Evolutionary conservation across 2,888 invertebrate species (phyloP), one percentile per base, ranked within the genome.

Genomic region (Andrena fulva): DNA sequence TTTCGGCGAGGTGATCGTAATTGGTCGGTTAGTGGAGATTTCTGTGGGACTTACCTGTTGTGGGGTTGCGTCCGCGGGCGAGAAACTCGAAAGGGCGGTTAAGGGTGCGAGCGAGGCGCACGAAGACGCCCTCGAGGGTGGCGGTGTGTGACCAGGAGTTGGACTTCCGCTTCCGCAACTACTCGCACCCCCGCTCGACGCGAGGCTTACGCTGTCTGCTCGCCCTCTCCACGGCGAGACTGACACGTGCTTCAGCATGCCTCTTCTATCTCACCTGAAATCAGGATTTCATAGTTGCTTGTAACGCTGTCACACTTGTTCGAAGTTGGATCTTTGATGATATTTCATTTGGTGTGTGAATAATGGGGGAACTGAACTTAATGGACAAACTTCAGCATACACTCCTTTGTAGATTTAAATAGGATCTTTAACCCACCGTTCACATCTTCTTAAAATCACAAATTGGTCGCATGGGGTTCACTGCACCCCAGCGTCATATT

Each of bases 171-270:
- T 96, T 94, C 97, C 96, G 95, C 96, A 96, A 89, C 94, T 94
- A 89, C 94, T 94, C 31, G 92, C 90, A 73, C 93, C 93, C 60
- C 91, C 92, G 88, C 93, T 97, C 68, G 97, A 97, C 89, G 97
- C 96, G 86, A 98, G 95, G 91, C 97, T 97, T 89, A 97, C 96
- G 88, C 97, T 97, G 95, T 98, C 98, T 86, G 97, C 96, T 94
- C 98, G 96, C 92, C 96, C 96, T 94, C 97, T 96, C 95, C 97
- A 96, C 88, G 98, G 98, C 89, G 97, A 97, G 94, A 97, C 96
- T 95, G 97, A 97, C 94, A 98, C 98, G 96, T 98, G 98, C 95
- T 98, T 98, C 96, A 98, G 95, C 98, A 98, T 98, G 95, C 91
- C 90, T 88, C 84, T 79, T 24, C 74, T 80, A 16, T 42, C 69